Evolutionary conservation across 2,888 invertebrate genomes (phyloP), one percentile per base, ranked within the genome.

Genomic region (Andrena bicolor): DNA sequence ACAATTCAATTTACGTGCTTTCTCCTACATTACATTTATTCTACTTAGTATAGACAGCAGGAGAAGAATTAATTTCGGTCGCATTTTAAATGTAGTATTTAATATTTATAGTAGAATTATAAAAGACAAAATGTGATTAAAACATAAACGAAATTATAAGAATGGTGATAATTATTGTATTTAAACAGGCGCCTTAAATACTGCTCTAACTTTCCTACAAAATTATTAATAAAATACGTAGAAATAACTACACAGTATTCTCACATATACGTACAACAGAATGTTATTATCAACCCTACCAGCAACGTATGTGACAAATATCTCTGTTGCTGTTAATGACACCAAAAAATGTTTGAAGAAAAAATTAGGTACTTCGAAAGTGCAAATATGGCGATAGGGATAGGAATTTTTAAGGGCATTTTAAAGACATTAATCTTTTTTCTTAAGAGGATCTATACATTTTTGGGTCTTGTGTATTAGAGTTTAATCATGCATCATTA

Each of bases 1-100:
- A 70, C 60, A 60, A 76, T 79, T 61, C 41, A 64, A 30, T 56
- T 66, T 30, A 53, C 26, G 32, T 68, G 60, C 32, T 71, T 58
- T 72, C 32, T 58, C 1, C 7, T 28, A 32, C 10, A 30, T n/a
- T 10, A 16, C 7, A 60, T 51, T 70, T 48, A 51, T 60, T 70
- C 28, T 6, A 4, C 26, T 51, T 16, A 20, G 6, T 16, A 8
- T 32, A 3, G 49, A 2, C 4, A 20, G 2, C 26, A 35, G 28
- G 53, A n/a, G 10, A 68, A 13, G 10, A 49, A 30, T 66, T 20
- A 7, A 13, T 56, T 41, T 41, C 1, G 26, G 1, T 20, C 63
- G 23, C 16, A 35, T 13, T 23, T 8, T 2, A 30, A 1, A 48
- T 56, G 23, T 13, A 23, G 41, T 10, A n/a, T 41, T 60, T 56